A percentile compares a stretch with the other conserved stretches of the same genome.
Conservation (phyloP, 2,797 vertebrate genomes). For the Gastrophryne carolinensis region DNA sequence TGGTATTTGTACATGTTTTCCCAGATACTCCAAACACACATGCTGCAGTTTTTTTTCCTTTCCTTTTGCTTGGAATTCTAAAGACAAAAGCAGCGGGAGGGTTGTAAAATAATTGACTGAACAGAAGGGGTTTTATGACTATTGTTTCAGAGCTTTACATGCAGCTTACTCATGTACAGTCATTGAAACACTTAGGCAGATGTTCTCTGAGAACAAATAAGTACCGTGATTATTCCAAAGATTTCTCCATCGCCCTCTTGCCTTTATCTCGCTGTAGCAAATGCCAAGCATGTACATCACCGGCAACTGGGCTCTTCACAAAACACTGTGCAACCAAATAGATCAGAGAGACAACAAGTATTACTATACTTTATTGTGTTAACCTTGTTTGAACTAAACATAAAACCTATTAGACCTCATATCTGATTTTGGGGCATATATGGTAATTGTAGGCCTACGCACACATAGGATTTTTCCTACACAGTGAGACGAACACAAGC, state of each 20-base stretch:
- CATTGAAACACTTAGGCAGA: conserved; percentile 40
- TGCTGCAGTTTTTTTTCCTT: conserved; percentile 4
- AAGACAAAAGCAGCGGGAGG: conserved; percentile 15
- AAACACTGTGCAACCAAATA: background rate
- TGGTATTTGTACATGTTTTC: background rate
- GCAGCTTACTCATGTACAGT: conserved; percentile 38
- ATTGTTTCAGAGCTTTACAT: conserved; percentile 40
- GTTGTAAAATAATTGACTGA: conserved; percentile 38
- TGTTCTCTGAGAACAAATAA: conserved; percentile 37
- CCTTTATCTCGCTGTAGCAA: background rate
- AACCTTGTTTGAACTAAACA: background rate
- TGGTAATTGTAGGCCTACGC: no score
- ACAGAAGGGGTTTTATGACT: conserved; percentile 36
- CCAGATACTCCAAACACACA: background rate
- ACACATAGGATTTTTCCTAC: no score
- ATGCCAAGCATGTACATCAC: background rate
- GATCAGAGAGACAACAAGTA: background rate
- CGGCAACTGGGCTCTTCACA: conserved; percentile 3
- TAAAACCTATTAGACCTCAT: background rate
- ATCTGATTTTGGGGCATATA: background rate
- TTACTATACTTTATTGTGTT: background rate
- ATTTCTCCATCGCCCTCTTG: background rate
- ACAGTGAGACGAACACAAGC: no score
- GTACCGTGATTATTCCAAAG: conserved; percentile 7
- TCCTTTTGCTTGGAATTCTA: background rate